A percentile compares a stretch with the other conserved stretches of the same genome.
Conservation (phyloP, 2,797 vertebrate species). For the Premnoplex brunnescens region DNA sequence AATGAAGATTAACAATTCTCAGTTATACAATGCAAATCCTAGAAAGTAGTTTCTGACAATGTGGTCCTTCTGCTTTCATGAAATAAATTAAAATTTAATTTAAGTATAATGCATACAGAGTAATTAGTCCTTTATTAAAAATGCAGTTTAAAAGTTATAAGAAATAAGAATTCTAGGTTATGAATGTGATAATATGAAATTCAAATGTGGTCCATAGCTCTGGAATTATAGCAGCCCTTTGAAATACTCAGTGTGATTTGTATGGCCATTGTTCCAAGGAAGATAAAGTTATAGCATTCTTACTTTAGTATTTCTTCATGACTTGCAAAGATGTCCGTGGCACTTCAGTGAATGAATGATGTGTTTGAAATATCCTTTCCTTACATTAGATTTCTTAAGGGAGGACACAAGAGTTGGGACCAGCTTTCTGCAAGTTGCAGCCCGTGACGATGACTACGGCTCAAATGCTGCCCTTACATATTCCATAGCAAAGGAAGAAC, state of each 20-base stretch:
- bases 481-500: conserved; percentile 81
- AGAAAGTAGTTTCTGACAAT: neutral
- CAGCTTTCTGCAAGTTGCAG: conserved; percentile 87
- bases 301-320: neutral
- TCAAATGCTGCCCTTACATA: conserved; percentile 85
- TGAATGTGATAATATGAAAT: neutral
- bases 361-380: neutral
- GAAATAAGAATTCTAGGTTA: neutral
- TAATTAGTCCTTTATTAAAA: neutral
- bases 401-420: conserved; percentile 88
- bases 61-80: neutral
- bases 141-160: neutral
- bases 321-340: neutral
- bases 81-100: neutral
- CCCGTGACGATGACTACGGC: conserved; percentile 87
- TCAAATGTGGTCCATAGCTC: neutral
- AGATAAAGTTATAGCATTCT: neutral
- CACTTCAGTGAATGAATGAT: neutral
- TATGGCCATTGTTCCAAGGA: neutral
- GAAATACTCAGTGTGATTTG: neutral
- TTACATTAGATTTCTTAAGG: conserved; percentile 83
- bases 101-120: neutral
- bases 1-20: neutral
- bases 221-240: neutral
- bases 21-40: neutral